Evolutionary conservation across 2,888 invertebrate species (phyloP), one percentile per base, ranked within the genome.

Genomic region (Pedicia rivosa): DNA sequence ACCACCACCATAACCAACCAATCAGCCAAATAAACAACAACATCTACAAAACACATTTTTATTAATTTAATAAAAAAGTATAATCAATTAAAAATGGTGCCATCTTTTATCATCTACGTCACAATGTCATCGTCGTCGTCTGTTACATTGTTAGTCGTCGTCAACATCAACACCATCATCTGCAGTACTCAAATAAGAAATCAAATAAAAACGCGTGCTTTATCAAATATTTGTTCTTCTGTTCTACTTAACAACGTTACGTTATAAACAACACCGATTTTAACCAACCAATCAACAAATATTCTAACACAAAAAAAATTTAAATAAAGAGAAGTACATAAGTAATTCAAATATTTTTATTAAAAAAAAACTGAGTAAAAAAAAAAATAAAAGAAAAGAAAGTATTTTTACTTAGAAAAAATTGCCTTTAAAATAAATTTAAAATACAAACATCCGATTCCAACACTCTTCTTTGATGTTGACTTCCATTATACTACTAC

Each of bases 401-500:
- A n/a, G n/a, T n/a, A n/a, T n/a, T n/a, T n/a, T n/a, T n/a, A n/a
- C n/a, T n/a, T n/a, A n/a, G n/a, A n/a, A n/a, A n/a, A n/a, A n/a
- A n/a, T n/a, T n/a, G n/a, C n/a, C n/a, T n/a, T n/a, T 24, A 5
- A 20, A 20, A 20, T 20, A 20, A 20, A 20, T 6, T 20, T 6
- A 6, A 20, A 20, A 24, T n/a, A 24, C 24, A 24, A 24, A 8
- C n/a, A 10, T n/a, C 24, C 10, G 24, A 10, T 24, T 24, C 24
- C 24, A n/a, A n/a, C n/a, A n/a, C n/a, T n/a, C n/a, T n/a, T n/a
- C n/a, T n/a, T 17, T 22, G 10, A 24, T 15, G 33, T 33, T 33
- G 33, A 33, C 33, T 33, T 22, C 33, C 22, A 33, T 22, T 14
- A 22, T 27, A 41, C 44, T 39, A 41, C 38, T 28, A 33, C 40